Evolutionary conservation across 2,113 vertebrate species (phyloP).

Genomic region (Corapipo altera): DNA sequence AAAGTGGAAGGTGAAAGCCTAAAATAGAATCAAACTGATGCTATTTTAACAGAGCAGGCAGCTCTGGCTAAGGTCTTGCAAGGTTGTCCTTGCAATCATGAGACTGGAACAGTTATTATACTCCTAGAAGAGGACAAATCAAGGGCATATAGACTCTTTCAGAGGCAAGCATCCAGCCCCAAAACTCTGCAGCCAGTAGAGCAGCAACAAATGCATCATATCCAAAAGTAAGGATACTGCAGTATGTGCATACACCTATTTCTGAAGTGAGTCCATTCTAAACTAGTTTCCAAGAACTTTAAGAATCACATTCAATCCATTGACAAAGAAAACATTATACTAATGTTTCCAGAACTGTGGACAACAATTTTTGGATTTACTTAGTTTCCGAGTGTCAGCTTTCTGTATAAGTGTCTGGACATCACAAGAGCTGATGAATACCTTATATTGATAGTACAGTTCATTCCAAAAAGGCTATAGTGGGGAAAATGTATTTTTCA

Average conservation of each 20-base stretch:
- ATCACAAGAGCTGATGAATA: background rate
- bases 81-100: background rate
- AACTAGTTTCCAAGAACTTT: background rate
- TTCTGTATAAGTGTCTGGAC: background rate
- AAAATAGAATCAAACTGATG: constrained; percentile 3
- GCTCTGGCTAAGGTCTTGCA: background rate
- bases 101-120: background rate
- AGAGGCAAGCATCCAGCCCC: background rate
- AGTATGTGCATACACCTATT: fast-evolving
- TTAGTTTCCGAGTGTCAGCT: background rate
- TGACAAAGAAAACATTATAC: background rate
- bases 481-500: background rate
- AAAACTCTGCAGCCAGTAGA: background rate
- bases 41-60: background rate
- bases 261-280: background rate
- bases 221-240: background rate
- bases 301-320: background rate
- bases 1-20: background rate
- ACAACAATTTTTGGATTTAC: background rate
- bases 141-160: background rate
- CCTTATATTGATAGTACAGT: background rate
- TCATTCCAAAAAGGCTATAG: background rate
- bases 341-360: background rate
- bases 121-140: background rate
- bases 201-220: background rate